Conservation (phyloP, 2,797 vertebrate species). For the Serranus cabrilla region DNA sequence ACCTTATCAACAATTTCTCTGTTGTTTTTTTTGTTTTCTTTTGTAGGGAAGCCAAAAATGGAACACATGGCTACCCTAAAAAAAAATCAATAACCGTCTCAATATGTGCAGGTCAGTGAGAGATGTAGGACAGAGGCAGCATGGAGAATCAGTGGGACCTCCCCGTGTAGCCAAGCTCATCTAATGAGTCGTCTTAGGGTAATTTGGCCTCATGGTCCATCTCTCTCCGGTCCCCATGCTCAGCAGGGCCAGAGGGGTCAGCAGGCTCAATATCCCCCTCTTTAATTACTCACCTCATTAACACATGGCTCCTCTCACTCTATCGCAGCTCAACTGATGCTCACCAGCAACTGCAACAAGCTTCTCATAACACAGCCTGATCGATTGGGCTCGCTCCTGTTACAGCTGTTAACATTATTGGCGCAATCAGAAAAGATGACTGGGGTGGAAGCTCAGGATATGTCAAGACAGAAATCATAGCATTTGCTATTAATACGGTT, state of each 20-base stretch:
- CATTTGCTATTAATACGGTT: neutral
- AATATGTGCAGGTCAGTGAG: slow-evolving; percentile 35
- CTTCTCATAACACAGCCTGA: slow-evolving; percentile 62
- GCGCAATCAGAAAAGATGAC: slow-evolving; percentile 36
- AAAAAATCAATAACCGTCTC: slow-evolving; percentile 17
- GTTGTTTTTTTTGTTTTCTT: neutral
- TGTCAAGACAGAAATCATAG: neutral
- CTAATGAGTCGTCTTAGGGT: slow-evolving; percentile 72
- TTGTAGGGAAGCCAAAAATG: neutral
- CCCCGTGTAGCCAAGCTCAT: slow-evolving; percentile 53
- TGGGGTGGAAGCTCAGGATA: neutral
- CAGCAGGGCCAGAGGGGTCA: slow-evolving; percentile 72
- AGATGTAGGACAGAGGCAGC: slow-evolving; percentile 33
- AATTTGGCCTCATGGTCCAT: slow-evolving; percentile 63
- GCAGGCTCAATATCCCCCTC: slow-evolving; percentile 69
- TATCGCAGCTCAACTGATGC: slow-evolving; percentile 46
- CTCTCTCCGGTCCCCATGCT: slow-evolving; percentile 45
- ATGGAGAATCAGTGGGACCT: slow-evolving; percentile 35
- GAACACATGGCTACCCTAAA: slow-evolving; percentile 1
- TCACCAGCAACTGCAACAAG: slow-evolving; percentile 45
- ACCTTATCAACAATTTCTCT: neutral
- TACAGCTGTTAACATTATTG: slow-evolving; percentile 61
- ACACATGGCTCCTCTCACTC: slow-evolving; percentile 70
- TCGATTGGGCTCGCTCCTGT: slow-evolving; percentile 56
- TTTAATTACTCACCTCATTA: slow-evolving; percentile 85